Evolutionary conservation across 2,797 vertebrate species (phyloP).

Genomic region (Allobates femoralis): DNA sequence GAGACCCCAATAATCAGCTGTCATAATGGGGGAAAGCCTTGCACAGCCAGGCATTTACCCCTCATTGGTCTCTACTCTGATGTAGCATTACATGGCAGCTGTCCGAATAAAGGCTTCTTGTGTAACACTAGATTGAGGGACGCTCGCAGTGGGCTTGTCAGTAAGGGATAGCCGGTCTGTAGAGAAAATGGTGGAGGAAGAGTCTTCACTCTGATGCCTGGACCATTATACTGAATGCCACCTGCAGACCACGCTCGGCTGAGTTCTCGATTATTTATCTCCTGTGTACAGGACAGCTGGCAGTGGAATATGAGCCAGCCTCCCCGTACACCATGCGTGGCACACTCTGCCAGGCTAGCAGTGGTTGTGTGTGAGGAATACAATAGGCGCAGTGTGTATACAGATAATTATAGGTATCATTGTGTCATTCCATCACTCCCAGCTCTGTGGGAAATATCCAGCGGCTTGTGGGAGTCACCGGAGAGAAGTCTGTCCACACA

Average conservation of each 20-base stretch:
- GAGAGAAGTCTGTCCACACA: not conserved
- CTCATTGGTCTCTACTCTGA: not conserved
- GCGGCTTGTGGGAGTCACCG: not conserved
- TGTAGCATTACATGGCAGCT: not conserved
- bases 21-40: not conserved
- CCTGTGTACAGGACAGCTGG: not conserved
- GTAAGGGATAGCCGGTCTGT: too few species aligned
- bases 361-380: slow-evolving; percentile 19
- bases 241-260: not conserved
- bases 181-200: too few species aligned
- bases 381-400: slow-evolving; percentile 35
- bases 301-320: slow-evolving; percentile 1
- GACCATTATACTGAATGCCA: not conserved
- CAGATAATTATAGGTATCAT: slow-evolving; percentile 36
- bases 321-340: not conserved
- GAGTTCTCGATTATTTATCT: not conserved
- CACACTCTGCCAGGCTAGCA: not conserved
- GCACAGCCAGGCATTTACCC: not conserved
- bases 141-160: too few species aligned
- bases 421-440: slow-evolving; percentile 37
- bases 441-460: slow-evolving; percentile 25
- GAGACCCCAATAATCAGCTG: not conserved
- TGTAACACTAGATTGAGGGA: too few species aligned
- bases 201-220: not conserved
- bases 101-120: not conserved